Base-by-base conservation (phyloP, 2,797 vertebrate species). In the Pangasius djambal region DNA sequence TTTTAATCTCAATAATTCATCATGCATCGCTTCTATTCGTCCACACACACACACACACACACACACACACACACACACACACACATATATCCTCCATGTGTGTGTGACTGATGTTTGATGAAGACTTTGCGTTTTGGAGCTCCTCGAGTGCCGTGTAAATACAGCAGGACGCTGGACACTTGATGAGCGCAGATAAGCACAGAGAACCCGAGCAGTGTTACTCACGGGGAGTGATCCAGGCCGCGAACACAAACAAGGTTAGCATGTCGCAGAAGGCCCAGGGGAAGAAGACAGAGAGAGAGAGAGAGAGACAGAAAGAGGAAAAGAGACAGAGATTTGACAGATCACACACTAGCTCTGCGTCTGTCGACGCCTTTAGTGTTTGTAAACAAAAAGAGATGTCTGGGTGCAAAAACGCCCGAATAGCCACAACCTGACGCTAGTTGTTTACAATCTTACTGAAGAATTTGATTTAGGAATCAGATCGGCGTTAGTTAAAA, bases 1-100 rank as follows among this genome's bases (percentile, higher is more conserved):
- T 57, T 86, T 77, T 96, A 96, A 94, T 96, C 94, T 97, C 95
- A 97, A 97, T 97, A 96, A 97, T 97, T 97, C 95, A 96, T 97
- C 95, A 96, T 95, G 93, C 94, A 93, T 94, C 95, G 94, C 94
- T 94, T 96, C 96, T 94, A 93, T 95, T 94, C 94, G 92, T 93
- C 13, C 50, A 48, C 85, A 79, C 31, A 37, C 69, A 44, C 65
- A 37, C 75, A 48, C 31, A 48, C 22, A 15, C 65, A 52, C 57
- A 22, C 55, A 34, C 31, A 20, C 37, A 25, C 81, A 40, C 34
- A 83, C 65, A 52, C 57, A 22, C 55, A 34, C 31, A 20, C 37
- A 25, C 81, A 40, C 34, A 83, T 44, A 85, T 10, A 83, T 50
- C 8, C 6, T 37, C 10, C 44, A 12, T 15, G 5, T 92, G 93